Base-by-base conservation (phyloP, 2,797 vertebrate genomes). In the Pseudochirops corinnae region DNA sequence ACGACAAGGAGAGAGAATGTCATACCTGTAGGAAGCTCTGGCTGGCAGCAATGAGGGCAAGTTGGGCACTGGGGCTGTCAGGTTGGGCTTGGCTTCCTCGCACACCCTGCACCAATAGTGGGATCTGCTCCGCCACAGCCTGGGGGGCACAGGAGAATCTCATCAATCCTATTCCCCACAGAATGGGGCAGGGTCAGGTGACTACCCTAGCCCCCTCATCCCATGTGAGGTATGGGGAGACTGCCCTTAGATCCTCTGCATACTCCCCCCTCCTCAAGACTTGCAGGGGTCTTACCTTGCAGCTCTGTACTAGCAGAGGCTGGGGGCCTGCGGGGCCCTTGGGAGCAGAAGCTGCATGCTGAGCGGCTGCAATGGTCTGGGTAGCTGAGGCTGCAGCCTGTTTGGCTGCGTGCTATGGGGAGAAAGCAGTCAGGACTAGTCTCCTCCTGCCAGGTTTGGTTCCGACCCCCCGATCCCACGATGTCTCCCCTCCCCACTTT, bases 11-110 rank as follows among this genome's bases (percentile, higher is more conserved):
- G 52, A 33, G 56, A 94, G n/a, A 60, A 28, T 10, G 90, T 46
- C 97, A 97, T 98, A 99, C 99, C 99, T 99, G 99, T 29, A 99
- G 98, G 98, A 99, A 99, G 99, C 99, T 99, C 98, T 99, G 99
- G 98, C 99, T 99, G 97, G 99, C 99, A 39, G 99, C 99, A 90
- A 99, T 99, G 96, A 99, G 99, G 46, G 99, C 99, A 55, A 99
- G 99, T 97, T 99, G 99, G 91, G 99, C 99, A 0, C 99, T 99
- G 93, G 99, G 99, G 87, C 99, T 99, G 98, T 99, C 99, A 0
- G 99, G 99, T 97, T 99, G 99, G 0, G 99, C 99, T 98, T 99
- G 99, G 98, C 99, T 99, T 93, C 99, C 99, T 97, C 99, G 98
- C 56, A 99, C 99, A 0, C 99, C 99, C 97, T 99, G 99, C 13